Evolutionary conservation across 2,888 invertebrate genomes (phyloP).

Genomic region (Tortricodes alternella): DNA sequence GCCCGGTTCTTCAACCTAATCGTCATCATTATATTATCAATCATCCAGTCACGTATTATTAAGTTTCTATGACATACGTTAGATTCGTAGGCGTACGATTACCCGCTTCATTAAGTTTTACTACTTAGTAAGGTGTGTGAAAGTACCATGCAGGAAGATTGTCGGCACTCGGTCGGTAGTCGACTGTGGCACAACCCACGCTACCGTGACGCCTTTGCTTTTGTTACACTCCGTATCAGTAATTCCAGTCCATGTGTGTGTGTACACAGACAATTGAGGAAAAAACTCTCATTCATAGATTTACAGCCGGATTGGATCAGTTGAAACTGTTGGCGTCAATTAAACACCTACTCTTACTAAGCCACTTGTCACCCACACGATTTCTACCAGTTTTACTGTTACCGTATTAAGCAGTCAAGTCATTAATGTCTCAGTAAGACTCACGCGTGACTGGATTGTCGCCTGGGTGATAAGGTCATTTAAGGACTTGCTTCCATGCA

Average conservation of each 20-base stretch:
- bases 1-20: too few species aligned
- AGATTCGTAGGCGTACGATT: constrained; percentile 39
- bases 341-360: constrained; percentile 4
- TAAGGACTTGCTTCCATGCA: constrained; percentile 43
- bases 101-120: constrained; percentile 37
- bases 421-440: constrained; percentile 45
- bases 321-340: neutral
- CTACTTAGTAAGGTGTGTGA: constrained; percentile 37
- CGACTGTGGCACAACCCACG: too few species aligned
- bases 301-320: neutral
- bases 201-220: constrained; percentile 50
- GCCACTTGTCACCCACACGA: constrained; percentile 12
- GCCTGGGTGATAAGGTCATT: constrained; percentile 37
- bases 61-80: constrained; percentile 17
- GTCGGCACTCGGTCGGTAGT: too few species aligned
- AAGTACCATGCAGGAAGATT: constrained; percentile 28
- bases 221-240: constrained; percentile 49
- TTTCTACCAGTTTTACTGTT: constrained; percentile 25
- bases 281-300: neutral
- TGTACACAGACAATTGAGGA: too few species aligned
- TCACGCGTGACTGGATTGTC: constrained; percentile 52
- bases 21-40: neutral
- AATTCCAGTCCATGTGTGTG: too few species aligned
- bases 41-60: neutral
- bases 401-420: constrained; percentile 35